phyloP scores from a whole-genome alignment of 2,888 invertebrate species.

The Cheilosia impressa region DNA sequence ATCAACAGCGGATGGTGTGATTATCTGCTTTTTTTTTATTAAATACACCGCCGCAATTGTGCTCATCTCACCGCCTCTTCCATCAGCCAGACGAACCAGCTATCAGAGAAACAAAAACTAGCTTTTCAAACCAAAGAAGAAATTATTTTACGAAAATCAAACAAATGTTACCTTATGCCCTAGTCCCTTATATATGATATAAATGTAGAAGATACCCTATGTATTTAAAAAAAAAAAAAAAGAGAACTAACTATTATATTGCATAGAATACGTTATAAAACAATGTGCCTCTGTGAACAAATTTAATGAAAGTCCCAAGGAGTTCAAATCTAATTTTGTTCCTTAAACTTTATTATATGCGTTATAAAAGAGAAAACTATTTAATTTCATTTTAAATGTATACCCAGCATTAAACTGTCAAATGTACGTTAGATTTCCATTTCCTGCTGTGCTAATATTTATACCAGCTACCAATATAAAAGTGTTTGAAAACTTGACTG shows the following conservation, averaged over 20 bases:
- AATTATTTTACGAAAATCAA: conserved; percentile 51
- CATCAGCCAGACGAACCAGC: background rate
- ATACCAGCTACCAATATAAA: no score
- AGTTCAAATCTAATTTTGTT: conserved; percentile 10
- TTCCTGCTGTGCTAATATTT: no score
- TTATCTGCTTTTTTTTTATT: conserved; percentile 53
- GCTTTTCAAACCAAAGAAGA: conserved; percentile 44
- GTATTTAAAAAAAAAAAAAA: conserved; percentile 34
- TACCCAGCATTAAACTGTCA: no score
- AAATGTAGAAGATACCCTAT: conserved; percentile 12
- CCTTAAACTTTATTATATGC: no score
- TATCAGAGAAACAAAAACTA: conserved; percentile 25
- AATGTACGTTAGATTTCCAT: no score
- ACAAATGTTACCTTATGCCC: conserved; percentile 60
- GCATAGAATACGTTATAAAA: conserved; percentile 31
- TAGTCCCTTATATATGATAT: conserved; percentile 37
- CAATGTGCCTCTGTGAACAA: conserved; percentile 67
- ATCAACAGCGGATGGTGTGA: conserved; percentile 51
- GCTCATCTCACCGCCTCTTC: background rate
- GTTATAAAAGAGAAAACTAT: background rate
- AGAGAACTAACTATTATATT: conserved; percentile 19
- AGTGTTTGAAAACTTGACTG: no score
- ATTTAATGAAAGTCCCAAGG: conserved; percentile 51
- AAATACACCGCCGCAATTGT: conserved; percentile 36
- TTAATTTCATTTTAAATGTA: background rate